Percentiles rank a stretch among this genome's conserved stretches.
phyloP scores from a whole-genome alignment of 2,797 vertebrate genomes.

The Gadopsis bispinosus region DNA sequence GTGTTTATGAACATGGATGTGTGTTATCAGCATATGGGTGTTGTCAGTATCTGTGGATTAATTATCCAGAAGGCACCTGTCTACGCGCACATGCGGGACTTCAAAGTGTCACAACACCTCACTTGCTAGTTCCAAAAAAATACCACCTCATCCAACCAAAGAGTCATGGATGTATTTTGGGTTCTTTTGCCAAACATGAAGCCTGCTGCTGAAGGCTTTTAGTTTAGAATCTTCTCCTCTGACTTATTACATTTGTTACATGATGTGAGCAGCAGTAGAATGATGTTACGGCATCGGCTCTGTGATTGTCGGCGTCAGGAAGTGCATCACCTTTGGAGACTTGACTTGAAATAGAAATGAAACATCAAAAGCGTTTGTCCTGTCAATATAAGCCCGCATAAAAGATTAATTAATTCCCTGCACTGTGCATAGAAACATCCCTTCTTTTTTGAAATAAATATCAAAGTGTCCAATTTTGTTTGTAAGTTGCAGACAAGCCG shows the following conservation, averaged over 20 bases:
- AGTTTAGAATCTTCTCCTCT: neutral
- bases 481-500: conserved; percentile 6
- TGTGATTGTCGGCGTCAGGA: neutral
- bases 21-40: conserved; percentile 50
- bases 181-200: conserved; percentile 8
- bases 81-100: conserved; percentile 59
- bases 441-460: neutral
- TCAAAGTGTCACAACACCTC: conserved; percentile 73
- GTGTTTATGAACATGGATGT: conserved; percentile 16
- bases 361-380: neutral
- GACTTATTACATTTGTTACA: neutral
- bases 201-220: neutral
- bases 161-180: conserved; percentile 9
- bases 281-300: neutral
- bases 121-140: conserved; percentile 45
- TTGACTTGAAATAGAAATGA: neutral
- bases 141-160: conserved; percentile 7
- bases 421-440: neutral
- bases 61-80: conserved; percentile 79
- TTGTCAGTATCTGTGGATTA: conserved; percentile 68
- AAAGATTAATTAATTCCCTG: neutral
- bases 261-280: neutral
- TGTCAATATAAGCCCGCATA: neutral
- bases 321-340: neutral
- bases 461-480: neutral